phyloP scores from a whole-genome alignment of 1,140 invertebrate genomes.

The Saccostrea glomerata region DNA sequence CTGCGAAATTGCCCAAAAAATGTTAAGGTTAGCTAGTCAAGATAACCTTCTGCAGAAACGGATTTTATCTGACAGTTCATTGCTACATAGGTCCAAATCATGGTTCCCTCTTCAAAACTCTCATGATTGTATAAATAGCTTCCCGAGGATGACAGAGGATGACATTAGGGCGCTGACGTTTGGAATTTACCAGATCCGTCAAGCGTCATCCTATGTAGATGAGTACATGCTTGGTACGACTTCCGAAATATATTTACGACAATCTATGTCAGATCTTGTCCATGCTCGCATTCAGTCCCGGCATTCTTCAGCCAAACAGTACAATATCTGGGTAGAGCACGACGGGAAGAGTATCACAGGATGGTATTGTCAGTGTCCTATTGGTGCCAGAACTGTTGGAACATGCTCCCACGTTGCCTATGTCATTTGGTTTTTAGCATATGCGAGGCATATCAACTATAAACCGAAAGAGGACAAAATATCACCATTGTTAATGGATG shows the following conservation, averaged over 20 bases:
- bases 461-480: neutral
- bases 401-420: neutral
- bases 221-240: neutral
- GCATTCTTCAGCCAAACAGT: neutral
- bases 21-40: neutral
- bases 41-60: neutral
- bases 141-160: neutral
- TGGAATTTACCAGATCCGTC: neutral
- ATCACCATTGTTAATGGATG: neutral
- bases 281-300: neutral
- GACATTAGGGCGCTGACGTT: neutral
- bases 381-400: neutral
- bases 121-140: neutral
- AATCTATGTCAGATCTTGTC: neutral
- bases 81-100: neutral
- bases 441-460: neutral
- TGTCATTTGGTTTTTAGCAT: constrained; percentile 5
- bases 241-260: neutral
- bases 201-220: neutral
- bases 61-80: neutral
- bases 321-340: neutral
- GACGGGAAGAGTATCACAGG: neutral
- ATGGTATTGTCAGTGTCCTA: constrained; percentile 1
- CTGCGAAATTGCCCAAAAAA: constrained; percentile 16
- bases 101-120: neutral